These are phyloP conservation scores for Conistra vaccinii DNA, from an alignment of 2,888 invertebrate genomes.

Conservation along the genomic window DNA sequence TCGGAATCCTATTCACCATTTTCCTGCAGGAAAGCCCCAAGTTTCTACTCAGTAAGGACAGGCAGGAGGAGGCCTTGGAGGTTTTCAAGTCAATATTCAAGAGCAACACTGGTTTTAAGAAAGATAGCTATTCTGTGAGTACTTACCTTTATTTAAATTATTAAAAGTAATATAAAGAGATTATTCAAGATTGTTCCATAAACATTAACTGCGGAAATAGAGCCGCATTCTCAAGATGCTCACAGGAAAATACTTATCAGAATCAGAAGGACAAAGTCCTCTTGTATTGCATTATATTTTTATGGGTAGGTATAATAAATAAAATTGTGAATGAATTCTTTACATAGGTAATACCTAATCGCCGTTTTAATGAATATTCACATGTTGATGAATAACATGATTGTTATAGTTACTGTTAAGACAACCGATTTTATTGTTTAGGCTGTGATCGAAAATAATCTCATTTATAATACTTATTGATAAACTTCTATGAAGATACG, in stretches of 20 bases:
- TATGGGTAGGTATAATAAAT: background rate
- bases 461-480: no score
- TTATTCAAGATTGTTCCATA: background rate
- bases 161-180: no score
- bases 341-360: background rate
- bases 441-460: background rate
- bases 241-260: background rate
- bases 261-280: background rate
- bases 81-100: slow-evolving; percentile 75
- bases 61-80: slow-evolving; percentile 89
- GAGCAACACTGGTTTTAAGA: slow-evolving; percentile 73
- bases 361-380: background rate
- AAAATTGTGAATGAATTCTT: background rate
- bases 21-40: slow-evolving; percentile 94
- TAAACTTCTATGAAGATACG: background rate
- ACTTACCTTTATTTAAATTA: no score
- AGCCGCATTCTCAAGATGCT: background rate
- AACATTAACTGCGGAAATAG: background rate
- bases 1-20: slow-evolving; percentile 90
- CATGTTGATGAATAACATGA: background rate
- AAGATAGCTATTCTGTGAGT: slow-evolving; percentile 75
- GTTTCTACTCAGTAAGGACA: slow-evolving; percentile 92
- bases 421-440: background rate
- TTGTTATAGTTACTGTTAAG: no score
- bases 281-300: slow-evolving; percentile 1